phyloP scores from a whole-genome alignment of 2,797 vertebrate genomes.

The Channa striata region DNA sequence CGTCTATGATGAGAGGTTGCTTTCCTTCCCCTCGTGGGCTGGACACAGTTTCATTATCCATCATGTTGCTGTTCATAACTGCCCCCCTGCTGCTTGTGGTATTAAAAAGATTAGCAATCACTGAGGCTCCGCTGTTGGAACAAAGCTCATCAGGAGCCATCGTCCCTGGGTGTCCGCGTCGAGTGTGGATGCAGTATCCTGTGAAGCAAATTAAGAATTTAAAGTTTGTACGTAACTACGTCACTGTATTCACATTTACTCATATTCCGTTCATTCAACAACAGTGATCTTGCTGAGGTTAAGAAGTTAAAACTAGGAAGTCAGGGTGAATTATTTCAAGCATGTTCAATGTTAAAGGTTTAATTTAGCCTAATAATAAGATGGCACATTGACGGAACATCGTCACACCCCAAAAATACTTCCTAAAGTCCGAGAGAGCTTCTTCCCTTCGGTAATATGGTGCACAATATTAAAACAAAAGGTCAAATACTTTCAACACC shows the following conservation, averaged over 20 bases:
- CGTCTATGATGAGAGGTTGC: constrained; percentile 45
- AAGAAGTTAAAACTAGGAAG: not conserved
- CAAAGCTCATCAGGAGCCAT: constrained; percentile 32
- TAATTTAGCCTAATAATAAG: not conserved
- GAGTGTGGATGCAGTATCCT: not conserved
- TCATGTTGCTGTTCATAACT: constrained; percentile 42
- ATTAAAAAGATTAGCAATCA: constrained; percentile 61
- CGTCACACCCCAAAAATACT: too few relatives aligned
- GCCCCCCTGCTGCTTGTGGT: constrained; percentile 46
- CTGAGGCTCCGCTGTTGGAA: constrained; percentile 43
- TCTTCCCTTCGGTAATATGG: not conserved
- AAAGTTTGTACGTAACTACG: not conserved
- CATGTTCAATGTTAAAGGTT: not conserved
- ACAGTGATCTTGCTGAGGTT: not conserved
- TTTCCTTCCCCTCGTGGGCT: constrained; percentile 37
- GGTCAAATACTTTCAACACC: not conserved
- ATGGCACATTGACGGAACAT: not conserved
- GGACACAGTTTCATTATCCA: constrained; percentile 52
- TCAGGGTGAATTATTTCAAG: not conserved
- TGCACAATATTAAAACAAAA: constrained; percentile 3
- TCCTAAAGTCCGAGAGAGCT: constrained; percentile 11
- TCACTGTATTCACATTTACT: not conserved
- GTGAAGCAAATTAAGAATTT: not conserved
- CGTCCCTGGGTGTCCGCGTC: constrained; percentile 2
- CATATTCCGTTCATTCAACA: not conserved